phyloP scores from a whole-genome alignment of 2,797 vertebrate genomes.

The Pyrocephalus nanus region DNA sequence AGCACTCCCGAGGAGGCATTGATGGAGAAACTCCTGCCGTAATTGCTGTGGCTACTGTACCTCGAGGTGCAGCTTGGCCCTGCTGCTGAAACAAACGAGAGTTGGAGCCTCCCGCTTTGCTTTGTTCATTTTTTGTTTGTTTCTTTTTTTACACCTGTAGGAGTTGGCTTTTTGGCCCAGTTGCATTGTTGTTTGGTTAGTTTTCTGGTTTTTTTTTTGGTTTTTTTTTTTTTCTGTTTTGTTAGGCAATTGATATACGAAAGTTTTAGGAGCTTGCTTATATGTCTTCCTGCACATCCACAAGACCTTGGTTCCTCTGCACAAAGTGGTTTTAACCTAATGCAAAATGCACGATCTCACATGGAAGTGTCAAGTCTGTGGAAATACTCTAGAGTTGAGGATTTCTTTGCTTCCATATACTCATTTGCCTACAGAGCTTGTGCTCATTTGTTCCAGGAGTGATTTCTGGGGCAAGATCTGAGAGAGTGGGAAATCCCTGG shows the following conservation, averaged over 20 bases:
- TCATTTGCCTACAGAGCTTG: not conserved
- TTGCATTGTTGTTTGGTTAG: not conserved
- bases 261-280: not conserved
- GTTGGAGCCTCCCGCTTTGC: not conserved
- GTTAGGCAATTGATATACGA: rapidly evolving
- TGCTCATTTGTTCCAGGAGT: not conserved
- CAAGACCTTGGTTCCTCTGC: not conserved
- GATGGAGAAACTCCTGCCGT: not conserved
- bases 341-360: not conserved
- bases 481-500: not conserved
- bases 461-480: not conserved
- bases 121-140: not conserved
- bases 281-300: not conserved
- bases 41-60: not conserved
- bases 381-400: not conserved
- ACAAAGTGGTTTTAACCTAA: not conserved
- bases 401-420: not conserved
- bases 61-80: not conserved
- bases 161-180: not conserved
- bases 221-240: not conserved
- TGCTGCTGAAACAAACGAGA: not conserved
- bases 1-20: not conserved
- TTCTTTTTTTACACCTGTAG: not conserved
- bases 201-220: not conserved
- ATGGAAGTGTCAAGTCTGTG: not conserved